Base-by-base conservation (phyloP, 2,113 vertebrate species). In the Gopherus flavomarginatus region DNA sequence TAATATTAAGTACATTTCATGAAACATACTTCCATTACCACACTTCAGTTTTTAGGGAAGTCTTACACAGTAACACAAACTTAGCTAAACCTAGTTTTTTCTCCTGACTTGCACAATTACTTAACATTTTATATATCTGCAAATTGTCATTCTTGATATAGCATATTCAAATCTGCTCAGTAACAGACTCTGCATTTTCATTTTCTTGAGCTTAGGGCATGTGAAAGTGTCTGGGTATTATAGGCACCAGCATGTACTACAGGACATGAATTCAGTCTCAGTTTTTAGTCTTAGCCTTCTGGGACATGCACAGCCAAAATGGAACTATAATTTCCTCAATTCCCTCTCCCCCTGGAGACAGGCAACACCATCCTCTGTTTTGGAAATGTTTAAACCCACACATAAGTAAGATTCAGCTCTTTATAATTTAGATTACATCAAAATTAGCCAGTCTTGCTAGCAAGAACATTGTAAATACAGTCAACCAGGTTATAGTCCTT, bases 91-190 rank as follows among this genome's bases (percentile, higher is more conserved):
- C 72, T 44, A 77, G 19, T 44, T 77, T 69, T 77, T 35, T 6
- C 54, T 47, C 79, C 4, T 5, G 8, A 2, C 1, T 10, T 44
- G 14, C 31, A 49, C 24, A 0, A 3, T 19, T 53, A 35, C 5
- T 75, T 1, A 44, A 62, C n/a, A 11, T 75, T 9, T 24, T 75
- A 42, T 16, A 44, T 44, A 2, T 5, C 47, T 35, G 3, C 52
- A 47, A 11, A 9, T 31, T 12, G 31, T 5, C 44, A 7, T 72
- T 31, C 27, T 1, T 2, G 72, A 69, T 38, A 16, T 81, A 47
- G 96, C 17, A 0, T 1, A 12, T 31, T 16, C 13, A 22, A 44
- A 69, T 14, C 57, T 38, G 38, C 1, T 11, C 42, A 49, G 13
- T 1, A 8, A 31, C 49, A 72, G n/a, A 19, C 78, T 22, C 11